These are phyloP conservation scores for Natrix natrix DNA, from an alignment of 2,797 vertebrate genomes.

Conservation along the genomic window DNA sequence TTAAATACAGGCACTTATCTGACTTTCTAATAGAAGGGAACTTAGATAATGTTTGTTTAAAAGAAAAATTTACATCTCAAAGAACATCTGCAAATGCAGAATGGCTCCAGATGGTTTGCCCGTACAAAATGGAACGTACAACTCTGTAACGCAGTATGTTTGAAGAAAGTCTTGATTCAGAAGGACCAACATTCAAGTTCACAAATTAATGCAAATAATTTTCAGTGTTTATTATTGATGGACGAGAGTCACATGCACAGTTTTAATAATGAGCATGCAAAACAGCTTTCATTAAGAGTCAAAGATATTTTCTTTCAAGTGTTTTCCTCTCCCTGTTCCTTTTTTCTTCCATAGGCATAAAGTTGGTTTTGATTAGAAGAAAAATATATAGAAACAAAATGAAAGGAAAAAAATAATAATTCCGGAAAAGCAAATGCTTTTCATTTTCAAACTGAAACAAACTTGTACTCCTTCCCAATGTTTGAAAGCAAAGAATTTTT, in stretches of 20 bases:
- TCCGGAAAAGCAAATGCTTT: slow-evolving; percentile 27
- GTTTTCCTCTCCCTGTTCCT: slow-evolving; percentile 20
- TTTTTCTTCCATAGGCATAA: slow-evolving; percentile 31
- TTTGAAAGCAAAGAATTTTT: not conserved
- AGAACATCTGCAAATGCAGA: slow-evolving; percentile 34
- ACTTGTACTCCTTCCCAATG: not conserved
- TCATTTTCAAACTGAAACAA: not conserved
- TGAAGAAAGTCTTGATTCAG: slow-evolving; percentile 1
- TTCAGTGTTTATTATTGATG: slow-evolving; percentile 40
- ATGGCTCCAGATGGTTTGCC: slow-evolving; percentile 46
- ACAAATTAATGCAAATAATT: slow-evolving; percentile 38
- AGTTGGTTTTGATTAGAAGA: slow-evolving; percentile 25
- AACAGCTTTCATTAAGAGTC: slow-evolving; percentile 21
- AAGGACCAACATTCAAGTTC: slow-evolving; percentile 46
- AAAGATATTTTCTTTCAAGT: slow-evolving; percentile 34
- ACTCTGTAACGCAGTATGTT: slow-evolving; percentile 39
- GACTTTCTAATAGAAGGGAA: not conserved
- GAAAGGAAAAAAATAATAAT: slow-evolving; percentile 40
- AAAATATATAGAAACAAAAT: slow-evolving; percentile 2
- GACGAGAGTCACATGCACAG: slow-evolving; percentile 32
- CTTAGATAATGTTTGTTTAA: slow-evolving; percentile 43
- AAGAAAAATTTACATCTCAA: slow-evolving; percentile 38
- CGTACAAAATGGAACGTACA: slow-evolving; percentile 36
- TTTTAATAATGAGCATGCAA: slow-evolving; percentile 43
- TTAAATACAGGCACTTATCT: not conserved